phyloP scores from a whole-genome alignment of 2,797 vertebrate species.

The Apogon hyalosoma region DNA sequence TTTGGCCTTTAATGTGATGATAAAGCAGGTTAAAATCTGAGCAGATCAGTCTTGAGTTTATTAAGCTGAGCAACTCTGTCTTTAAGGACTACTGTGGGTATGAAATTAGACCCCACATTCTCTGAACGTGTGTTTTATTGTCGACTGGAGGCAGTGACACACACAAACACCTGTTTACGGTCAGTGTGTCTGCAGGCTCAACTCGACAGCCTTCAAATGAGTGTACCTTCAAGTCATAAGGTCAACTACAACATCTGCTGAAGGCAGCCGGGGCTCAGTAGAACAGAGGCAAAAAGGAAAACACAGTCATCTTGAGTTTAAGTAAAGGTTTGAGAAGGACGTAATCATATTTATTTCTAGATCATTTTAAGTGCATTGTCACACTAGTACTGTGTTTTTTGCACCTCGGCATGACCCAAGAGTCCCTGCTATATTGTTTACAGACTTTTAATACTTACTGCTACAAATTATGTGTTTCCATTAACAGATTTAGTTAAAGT shows the following conservation, averaged over 20 bases:
- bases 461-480: no score
- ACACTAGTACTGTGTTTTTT: no score
- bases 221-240: slow-evolving; percentile 26
- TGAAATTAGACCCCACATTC: slow-evolving; percentile 8
- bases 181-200: slow-evolving; percentile 37
- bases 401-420: no score
- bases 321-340: not conserved
- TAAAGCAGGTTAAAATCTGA: slow-evolving; percentile 13
- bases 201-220: slow-evolving; percentile 14
- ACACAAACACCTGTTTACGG: slow-evolving; percentile 43
- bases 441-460: no score
- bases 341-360: not conserved
- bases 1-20: slow-evolving; percentile 32
- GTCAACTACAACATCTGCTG: slow-evolving; percentile 52
- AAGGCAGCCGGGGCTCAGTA: slow-evolving; percentile 11
- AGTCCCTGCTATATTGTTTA: no score
- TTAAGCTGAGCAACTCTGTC: not conserved
- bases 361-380: not conserved
- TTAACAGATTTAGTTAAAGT: no score
- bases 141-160: not conserved
- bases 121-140: slow-evolving; percentile 8
- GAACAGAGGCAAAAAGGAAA: not conserved
- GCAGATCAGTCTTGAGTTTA: slow-evolving; percentile 2
- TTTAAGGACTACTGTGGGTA: slow-evolving; percentile 5
- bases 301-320: not conserved